Conservation (phyloP, 2,113 vertebrate species). For the Vireo altiloquus region DNA sequence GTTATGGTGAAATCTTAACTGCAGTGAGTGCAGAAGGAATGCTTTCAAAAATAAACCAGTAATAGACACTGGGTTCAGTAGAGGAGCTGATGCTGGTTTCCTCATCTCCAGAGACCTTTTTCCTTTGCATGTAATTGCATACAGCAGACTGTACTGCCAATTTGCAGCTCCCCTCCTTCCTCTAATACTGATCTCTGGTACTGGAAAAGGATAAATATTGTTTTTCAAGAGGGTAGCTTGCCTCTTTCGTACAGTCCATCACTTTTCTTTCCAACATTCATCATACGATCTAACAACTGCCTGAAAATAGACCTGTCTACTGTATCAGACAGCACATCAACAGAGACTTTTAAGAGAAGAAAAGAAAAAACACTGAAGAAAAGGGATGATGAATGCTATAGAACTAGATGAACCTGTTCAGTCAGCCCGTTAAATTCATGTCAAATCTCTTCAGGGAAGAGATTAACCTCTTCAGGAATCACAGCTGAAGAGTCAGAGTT, state of each 20-base stretch:
- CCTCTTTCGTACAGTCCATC: neutral
- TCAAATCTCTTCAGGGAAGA: neutral
- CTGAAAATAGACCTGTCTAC: neutral
- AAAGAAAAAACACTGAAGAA: neutral
- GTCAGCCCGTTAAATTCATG: neutral
- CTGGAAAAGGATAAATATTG: neutral
- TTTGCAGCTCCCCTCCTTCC: neutral
- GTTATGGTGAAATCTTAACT: slow-evolving; percentile 23
- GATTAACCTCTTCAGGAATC: neutral
- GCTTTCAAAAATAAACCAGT: neutral
- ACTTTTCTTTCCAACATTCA: neutral
- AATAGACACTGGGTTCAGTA: neutral
- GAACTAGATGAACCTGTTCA: neutral
- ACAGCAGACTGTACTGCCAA: neutral
- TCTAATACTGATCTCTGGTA: neutral
- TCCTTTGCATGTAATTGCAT: neutral
- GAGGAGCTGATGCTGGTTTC: neutral
- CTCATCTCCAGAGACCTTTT: neutral
- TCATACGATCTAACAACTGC: neutral
- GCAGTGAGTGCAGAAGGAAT: neutral
- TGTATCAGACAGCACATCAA: neutral
- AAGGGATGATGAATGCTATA: neutral
- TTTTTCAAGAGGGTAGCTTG: neutral
- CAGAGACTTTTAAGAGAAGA: neutral
- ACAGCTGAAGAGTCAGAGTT: neutral